A percentile compares a stretch with the other conserved stretches of the same genome.
Conservation (phyloP, 1,140 invertebrate species). For the Brachionus plicatilis region DNA sequence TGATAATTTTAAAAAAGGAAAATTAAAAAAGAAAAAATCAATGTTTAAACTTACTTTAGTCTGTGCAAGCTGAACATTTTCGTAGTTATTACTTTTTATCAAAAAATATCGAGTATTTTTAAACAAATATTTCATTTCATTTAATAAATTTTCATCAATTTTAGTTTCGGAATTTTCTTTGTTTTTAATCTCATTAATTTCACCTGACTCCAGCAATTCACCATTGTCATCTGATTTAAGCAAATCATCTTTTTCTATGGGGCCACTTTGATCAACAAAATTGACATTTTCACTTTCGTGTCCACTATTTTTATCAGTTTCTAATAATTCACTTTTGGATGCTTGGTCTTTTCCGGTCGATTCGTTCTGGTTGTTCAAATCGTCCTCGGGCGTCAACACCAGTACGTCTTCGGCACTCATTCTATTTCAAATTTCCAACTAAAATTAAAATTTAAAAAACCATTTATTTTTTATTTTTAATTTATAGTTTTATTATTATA, state of each 20-base stretch:
- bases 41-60: constrained; percentile 60
- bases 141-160: constrained; percentile 24
- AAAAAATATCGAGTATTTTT: constrained; percentile 85
- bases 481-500: background rate
- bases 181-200: constrained; percentile 9
- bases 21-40: background rate
- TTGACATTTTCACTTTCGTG: background rate
- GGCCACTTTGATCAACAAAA: background rate
- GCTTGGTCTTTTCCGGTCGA: background rate
- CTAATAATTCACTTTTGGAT: background rate
- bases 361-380: background rate
- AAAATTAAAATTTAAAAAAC: background rate
- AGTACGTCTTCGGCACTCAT: constrained; percentile 18
- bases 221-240: background rate
- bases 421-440: background rate
- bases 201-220: background rate
- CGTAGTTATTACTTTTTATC: constrained; percentile 94
- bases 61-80: constrained; percentile 89
- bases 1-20: background rate
- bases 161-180: background rate
- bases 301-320: background rate
- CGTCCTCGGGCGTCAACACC: constrained; percentile 3
- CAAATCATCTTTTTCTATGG: background rate
- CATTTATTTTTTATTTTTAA: background rate
- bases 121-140: constrained; percentile 33